Base-by-base conservation (phyloP, 2,113 vertebrate species). In the Geococcyx californianus region DNA sequence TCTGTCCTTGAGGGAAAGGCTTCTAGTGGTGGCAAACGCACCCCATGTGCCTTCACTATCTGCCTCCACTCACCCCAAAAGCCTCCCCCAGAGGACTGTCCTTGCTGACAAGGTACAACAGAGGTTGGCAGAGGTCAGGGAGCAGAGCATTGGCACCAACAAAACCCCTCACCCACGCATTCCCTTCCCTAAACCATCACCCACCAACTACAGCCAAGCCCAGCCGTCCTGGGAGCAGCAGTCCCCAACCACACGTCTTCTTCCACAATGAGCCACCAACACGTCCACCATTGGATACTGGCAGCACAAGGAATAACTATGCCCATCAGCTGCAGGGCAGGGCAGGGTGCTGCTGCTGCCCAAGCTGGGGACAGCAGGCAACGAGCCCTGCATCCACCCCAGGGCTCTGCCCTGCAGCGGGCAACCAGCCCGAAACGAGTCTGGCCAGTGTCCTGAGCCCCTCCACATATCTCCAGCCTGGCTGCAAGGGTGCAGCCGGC, bases 91-190 rank as follows among this genome's bases (percentile, higher is more conserved):
- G 72, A n/a, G 42, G 38, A 75, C 5, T 34, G 29, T 42, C 66
- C 16, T 15, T 26, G 31, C 21, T 24, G 5, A 11, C 0, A 1
- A 88, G 56, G 21, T 7, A 17, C 59, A 31, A 25, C 25, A 16
- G 42, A n/a, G 0, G 0, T 6, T 18, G 34, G 54, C 3, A 0
- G n/a, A 70, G 21, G 28, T 34, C 9, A 58, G 8, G 28, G 21
- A 87, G n/a, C 28, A 60, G 36, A 47, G 54, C 20, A 10, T 1
- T 4, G 56, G 9, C 38, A 75, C 2, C 17, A 38, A 34, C 28
- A 23, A 31, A 60, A 47, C 34, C 44, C 67, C 49, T 36, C 1
- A 0, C 5, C 6, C 10, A 6, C 28, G 2, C 33, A 51, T 8
- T 26, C 38, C 58, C 47, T 70, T 73, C 64, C 73, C 40, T 14